These are phyloP conservation scores for Vireo altiloquus DNA, from an alignment of 2,113 vertebrate genomes.

Conservation along the genomic window DNA sequence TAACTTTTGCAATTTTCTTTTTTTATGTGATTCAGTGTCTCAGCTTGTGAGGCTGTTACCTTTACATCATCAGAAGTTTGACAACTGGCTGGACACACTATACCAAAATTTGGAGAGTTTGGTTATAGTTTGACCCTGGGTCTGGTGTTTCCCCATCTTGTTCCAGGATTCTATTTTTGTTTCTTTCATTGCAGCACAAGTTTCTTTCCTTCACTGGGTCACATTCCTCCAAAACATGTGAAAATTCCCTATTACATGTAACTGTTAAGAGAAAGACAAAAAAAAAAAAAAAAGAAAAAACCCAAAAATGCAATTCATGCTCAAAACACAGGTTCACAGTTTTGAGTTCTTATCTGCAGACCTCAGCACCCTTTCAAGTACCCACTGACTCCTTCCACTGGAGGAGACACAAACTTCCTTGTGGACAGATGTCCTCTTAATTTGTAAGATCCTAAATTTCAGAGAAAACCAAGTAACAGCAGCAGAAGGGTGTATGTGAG, in stretches of 20 bases:
- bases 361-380: background rate
- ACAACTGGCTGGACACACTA: background rate
- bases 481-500: background rate
- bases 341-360: background rate
- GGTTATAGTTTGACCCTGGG: no score
- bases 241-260: background rate
- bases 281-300: background rate
- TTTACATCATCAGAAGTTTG: background rate
- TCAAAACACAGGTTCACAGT: background rate
- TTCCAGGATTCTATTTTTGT: background rate
- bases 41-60: background rate
- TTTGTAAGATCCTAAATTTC: background rate
- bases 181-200: background rate
- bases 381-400: background rate
- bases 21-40: background rate
- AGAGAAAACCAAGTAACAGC: background rate
- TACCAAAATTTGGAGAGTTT: background rate
- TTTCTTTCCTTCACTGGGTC: background rate
- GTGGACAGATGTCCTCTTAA: background rate
- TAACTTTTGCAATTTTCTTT: background rate
- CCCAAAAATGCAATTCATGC: background rate
- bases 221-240: background rate
- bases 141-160: background rate
- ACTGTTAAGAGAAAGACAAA: background rate
- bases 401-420: background rate